Evolutionary conservation across 2,113 vertebrate genomes (phyloP).

Genomic region (Otocyon megalotis): DNA sequence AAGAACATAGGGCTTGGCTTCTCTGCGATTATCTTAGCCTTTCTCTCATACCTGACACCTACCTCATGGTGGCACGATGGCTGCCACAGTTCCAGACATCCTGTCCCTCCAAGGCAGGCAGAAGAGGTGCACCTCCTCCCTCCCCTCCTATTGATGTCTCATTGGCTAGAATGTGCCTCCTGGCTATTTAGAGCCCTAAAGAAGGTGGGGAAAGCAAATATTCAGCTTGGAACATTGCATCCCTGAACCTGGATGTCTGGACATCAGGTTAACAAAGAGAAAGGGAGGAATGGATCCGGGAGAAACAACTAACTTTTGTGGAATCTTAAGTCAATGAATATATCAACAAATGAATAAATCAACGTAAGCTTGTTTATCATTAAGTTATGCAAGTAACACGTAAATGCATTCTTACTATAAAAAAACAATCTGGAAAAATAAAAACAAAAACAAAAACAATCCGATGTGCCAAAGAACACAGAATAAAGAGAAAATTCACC

Average conservation of each 20-base stretch:
- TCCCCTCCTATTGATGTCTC: not conserved
- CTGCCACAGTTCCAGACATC: not conserved
- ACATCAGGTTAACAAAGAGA: not conserved
- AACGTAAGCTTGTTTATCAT: not conserved
- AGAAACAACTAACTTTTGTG: not conserved
- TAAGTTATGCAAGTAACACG: not conserved
- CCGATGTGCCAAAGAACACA: not conserved
- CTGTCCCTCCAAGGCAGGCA: not conserved
- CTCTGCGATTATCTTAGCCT: not conserved
- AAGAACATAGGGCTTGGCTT: not conserved
- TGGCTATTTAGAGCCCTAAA: not conserved
- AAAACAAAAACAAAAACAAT: not conserved
- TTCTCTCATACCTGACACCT: not conserved
- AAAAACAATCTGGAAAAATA: not conserved
- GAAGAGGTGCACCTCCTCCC: not conserved
- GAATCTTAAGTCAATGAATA: not conserved
- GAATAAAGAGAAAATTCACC: not conserved
- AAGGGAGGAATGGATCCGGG: no score
- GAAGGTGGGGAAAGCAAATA: not conserved
- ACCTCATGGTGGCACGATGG: not conserved
- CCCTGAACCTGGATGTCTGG: not conserved
- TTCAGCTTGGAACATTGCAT: not conserved
- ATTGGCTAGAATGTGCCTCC: not conserved
- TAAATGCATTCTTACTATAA: not conserved
- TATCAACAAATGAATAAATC: not conserved